Conservation (phyloP, 2,888 invertebrate species). For the Ophion ventricosus region DNA sequence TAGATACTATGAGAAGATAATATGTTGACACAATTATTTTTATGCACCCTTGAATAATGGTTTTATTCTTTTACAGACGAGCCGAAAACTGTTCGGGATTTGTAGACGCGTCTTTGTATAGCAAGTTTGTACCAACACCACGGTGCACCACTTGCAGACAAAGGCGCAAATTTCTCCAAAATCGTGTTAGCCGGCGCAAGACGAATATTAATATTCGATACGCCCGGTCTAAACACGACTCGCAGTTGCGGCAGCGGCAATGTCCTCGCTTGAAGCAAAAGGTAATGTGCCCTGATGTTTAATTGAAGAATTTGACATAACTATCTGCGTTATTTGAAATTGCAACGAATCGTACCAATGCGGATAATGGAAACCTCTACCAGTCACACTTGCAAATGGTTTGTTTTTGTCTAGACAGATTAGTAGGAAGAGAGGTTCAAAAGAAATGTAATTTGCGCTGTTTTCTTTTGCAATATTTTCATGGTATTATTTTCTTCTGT, state of each 20-base stretch:
- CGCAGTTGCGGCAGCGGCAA: constrained; percentile 27
- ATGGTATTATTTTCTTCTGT: constrained; percentile 6
- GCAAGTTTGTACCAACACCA: constrained; percentile 33
- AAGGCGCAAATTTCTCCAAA: constrained; percentile 30
- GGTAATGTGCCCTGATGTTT: constrained; percentile 39
- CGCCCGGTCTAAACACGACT: constrained; percentile 4
- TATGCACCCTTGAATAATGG: constrained; percentile 19
- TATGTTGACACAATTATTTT: constrained; percentile 15
- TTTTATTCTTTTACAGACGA: constrained; percentile 16
- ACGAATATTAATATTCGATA: background rate
- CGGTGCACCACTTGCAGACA: constrained; percentile 29
- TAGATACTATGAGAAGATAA: constrained; percentile 11
- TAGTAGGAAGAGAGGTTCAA: constrained; percentile 28
- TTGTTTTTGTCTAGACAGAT: constrained; percentile 23
- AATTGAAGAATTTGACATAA: constrained; percentile 24
- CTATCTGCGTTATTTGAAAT: constrained; percentile 5
- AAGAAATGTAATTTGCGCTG: constrained; percentile 4
- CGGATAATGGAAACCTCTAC: too few species aligned
- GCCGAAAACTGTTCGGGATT: constrained; percentile 18
- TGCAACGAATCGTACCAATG: constrained; percentile 13
- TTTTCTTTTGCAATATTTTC: constrained; percentile 19
- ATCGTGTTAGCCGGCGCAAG: constrained; percentile 23
- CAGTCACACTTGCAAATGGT: constrained; percentile 22
- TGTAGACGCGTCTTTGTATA: constrained; percentile 11
- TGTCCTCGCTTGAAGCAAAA: constrained; percentile 30